Base-by-base conservation (phyloP, 2,113 vertebrate species). In the Otus sunia region DNA sequence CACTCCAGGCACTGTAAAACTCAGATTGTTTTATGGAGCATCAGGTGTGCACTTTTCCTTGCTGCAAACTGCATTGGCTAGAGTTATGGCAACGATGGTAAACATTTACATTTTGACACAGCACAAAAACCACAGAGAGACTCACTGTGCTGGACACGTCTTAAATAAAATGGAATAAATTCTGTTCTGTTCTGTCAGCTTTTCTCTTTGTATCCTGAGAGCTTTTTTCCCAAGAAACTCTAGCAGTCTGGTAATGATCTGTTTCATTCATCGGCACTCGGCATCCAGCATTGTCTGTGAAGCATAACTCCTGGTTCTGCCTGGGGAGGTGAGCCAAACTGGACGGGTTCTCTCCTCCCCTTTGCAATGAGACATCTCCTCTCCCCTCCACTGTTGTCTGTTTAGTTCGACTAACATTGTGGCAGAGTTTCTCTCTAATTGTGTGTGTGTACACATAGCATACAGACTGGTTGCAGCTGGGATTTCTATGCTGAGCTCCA, bases 301-400 rank as follows among this genome's bases (percentile, higher is more conserved):
- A 41, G 30, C 0, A 0, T 16, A 55, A 22, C 11, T 58, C 27
- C 58, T 66, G 37, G 30, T 22, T 62, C 55, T 83, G 12, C 45
- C 25, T 30, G 63, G 26, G 45, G 9, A 73, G 53, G 23, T 36
- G 27, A 77, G 27, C 21, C 23, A 29, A 43, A n/a, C 1, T 0
- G 18, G 41, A 25, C 0, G 0, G 11, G 22, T 69, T 13, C 50
- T 52, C 50, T 69, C 5, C 3, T 49, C 52, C 55, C 37, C 15
- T 53, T 19, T 16, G 29, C 34, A n/a, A 72, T 5, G 21, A 60
- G 36, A 32, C 49, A 15, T 63, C 60, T 60, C 56, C 55, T 25
- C 34, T 49, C n/a, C 30, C 11, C 27, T 92, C 43, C 23, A 45
- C 52, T 69, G 22, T 36, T 39, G 4, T 43, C 37, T 59, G 5